Evolutionary conservation across 2,888 invertebrate species (phyloP).

Genomic region (Cerastis leucographa): DNA sequence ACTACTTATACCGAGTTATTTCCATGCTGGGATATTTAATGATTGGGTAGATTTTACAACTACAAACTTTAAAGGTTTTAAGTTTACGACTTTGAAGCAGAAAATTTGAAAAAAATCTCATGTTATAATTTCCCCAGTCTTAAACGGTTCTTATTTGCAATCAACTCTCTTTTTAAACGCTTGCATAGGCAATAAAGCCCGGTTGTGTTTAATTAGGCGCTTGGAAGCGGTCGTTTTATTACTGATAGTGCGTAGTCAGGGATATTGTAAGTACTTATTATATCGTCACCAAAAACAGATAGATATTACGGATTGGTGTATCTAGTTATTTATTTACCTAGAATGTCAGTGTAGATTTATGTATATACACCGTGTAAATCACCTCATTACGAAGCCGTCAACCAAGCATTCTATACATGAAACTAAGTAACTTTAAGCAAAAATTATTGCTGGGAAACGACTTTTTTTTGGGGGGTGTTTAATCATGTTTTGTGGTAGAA

Average conservation of each 20-base stretch:
- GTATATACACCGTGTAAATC: no score
- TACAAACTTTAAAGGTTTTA: neutral
- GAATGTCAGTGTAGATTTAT: no score
- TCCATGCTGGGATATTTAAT: neutral
- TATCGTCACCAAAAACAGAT: neutral
- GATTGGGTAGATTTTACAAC: neutral
- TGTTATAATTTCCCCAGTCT: neutral
- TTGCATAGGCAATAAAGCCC: neutral
- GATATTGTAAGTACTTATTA: neutral
- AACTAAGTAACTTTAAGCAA: no score
- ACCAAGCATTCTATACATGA: no score
- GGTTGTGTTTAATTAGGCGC: neutral
- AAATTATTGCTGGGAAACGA: no score
- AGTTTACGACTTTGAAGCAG: neutral
- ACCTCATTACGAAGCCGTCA: no score
- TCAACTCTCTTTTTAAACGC: neutral
- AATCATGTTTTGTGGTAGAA: no score
- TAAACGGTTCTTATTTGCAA: neutral
- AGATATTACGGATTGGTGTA: neutral
- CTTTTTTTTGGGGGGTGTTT: no score
- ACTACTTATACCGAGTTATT: neutral
- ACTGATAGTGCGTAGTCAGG: neutral
- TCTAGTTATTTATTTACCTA: neutral
- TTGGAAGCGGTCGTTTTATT: neutral
- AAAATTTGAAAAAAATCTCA: neutral